Base-by-base conservation (phyloP, 2,113 vertebrate species). In the Rhinoptilus africanus region DNA sequence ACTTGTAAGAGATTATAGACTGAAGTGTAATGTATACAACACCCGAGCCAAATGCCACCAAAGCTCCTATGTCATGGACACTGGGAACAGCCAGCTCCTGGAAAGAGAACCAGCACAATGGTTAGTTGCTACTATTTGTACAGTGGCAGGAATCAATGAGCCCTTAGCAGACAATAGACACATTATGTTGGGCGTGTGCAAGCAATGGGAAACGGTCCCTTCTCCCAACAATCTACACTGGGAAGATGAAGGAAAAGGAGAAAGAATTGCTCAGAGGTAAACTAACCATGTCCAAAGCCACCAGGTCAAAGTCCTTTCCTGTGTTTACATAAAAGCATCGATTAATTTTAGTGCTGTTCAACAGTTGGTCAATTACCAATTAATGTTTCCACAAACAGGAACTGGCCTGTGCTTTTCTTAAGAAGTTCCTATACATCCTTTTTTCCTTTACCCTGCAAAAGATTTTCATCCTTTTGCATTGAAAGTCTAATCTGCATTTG, bases 31-130 rank as follows among this genome's bases (percentile, higher is more conserved):
- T 98, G 93, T 99, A 99, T 2, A 96, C 1, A 21, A 98, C 97
- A 6, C 99, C 99, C 0, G 54, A 98, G 73, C 98, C 4, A 51
- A 99, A 99, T 81, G 99, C 99, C 57, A 99, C 30, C 9, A 99
- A 50, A 10, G 99, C 99, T 26, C 99, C 99, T 0, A 96, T 23
- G 22, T 99, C 98, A 37, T 99, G 99, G 81, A 99, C 98, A 11
- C 5, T 11, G 3, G 86, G 96, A 67, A 99, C 92, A 3, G 97
- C 57, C 19, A 99, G 97, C 97, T 99, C 99, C 99, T 99, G 97
- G 47, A 97, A 95, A 89, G 50, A 90, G 62, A 89, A 85, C 43
- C 73, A 94, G 35, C 28, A 88, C 56, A 90, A 45, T 20, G 34
- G 28, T 97, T 89, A 96, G 72, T 39, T 87, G 59, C 74, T 75